These are phyloP conservation scores for Montipora sp. DNA, from an alignment of 64 coral and sea anemone genomes.

Conservation along the genomic window DNA sequence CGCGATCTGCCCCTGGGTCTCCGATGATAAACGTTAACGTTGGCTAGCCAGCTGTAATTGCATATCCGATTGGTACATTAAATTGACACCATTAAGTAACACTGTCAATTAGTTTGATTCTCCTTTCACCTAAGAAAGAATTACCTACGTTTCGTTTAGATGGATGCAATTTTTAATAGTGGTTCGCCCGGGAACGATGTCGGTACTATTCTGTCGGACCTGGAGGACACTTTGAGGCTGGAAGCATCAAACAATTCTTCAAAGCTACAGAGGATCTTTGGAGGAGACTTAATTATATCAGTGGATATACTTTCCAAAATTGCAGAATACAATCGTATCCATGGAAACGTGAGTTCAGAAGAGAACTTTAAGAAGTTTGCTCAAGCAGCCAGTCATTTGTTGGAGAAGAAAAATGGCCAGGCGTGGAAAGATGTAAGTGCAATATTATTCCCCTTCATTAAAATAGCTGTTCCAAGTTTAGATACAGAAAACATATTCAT, in stretches of 20 bases:
- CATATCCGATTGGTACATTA: too few species aligned
- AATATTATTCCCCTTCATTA: not conserved
- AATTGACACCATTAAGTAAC: too few species aligned
- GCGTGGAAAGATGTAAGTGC: conserved; percentile 1
- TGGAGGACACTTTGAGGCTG: not conserved
- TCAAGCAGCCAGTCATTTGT: not conserved
- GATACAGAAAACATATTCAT: too few species aligned
- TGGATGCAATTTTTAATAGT: not conserved
- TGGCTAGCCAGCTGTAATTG: too few species aligned
- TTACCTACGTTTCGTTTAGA: not conserved
- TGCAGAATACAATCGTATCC: not conserved
- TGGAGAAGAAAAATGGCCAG: not conserved
- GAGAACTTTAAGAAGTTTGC: not conserved
- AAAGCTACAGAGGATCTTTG: not conserved
- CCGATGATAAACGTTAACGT: too few species aligned
- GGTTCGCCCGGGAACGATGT: not conserved
- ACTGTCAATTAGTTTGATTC: too few species aligned
- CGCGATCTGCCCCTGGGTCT: too few species aligned
- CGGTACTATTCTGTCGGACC: not conserved
- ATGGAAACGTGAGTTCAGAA: not conserved
- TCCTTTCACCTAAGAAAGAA: not conserved
- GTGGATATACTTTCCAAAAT: conserved; percentile 1
- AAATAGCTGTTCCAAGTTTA: too few species aligned
- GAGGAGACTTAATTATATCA: not conserved
- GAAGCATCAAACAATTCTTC: not conserved